Conservation (phyloP, 2,797 vertebrate genomes). For the Syngnathus rostellatus region DNA sequence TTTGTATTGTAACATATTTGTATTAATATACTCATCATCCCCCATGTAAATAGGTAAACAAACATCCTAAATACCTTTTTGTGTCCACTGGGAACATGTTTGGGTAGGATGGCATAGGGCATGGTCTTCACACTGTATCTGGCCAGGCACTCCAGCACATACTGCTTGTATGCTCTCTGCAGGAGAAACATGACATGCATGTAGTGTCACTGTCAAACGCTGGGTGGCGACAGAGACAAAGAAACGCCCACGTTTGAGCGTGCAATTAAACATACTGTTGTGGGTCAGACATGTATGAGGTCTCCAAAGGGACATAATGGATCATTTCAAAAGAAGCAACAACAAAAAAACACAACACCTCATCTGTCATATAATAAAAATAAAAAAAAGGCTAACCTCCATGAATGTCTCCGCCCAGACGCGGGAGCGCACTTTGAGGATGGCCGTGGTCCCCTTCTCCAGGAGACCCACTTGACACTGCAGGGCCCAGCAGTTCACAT, state of each 20-base stretch:
- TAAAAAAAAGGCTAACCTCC: constrained; percentile 61
- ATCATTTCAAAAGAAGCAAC: too few species aligned
- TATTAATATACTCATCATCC: too few species aligned
- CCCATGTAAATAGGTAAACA: too few species aligned
- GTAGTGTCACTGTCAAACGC: constrained; percentile 23
- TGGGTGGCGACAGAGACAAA: constrained; percentile 49
- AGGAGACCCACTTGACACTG: constrained; percentile 76
- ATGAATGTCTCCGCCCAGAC: constrained; percentile 80
- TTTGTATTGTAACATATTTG: too few species aligned
- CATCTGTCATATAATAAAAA: background rate
- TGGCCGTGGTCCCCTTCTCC: constrained; percentile 74
- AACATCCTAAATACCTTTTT: constrained; percentile 68
- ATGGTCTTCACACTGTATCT: constrained; percentile 74
- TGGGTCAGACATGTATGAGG: background rate
- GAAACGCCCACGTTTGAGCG: background rate
- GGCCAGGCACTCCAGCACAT: constrained; percentile 77
- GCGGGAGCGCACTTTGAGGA: constrained; percentile 76
- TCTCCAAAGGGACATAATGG: too few species aligned
- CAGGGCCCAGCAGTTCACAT: constrained; percentile 77
- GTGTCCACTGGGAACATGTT: constrained; percentile 60
- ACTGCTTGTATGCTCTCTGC: constrained; percentile 73
- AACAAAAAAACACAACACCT: too few species aligned
- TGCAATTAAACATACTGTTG: background rate
- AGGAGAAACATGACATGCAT: background rate
- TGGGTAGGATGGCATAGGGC: constrained; percentile 80